Base-by-base conservation (phyloP, 2,113 vertebrate genomes). In the Oncorhynchus mykiss region DNA sequence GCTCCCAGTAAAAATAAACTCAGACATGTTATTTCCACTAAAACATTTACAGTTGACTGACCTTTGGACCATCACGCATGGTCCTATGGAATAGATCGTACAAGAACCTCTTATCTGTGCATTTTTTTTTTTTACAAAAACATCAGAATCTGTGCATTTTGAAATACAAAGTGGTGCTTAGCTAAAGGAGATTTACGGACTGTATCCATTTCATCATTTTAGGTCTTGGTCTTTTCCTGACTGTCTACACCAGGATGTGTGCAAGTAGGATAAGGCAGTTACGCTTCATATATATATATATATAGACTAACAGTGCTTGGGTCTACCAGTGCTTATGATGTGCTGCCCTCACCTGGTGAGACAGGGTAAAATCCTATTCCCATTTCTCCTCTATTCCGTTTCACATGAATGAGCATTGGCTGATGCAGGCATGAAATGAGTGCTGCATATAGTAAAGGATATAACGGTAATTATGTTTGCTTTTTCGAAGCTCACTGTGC, bases 221-320 rank as follows among this genome's bases (percentile, higher is more conserved):
- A 51, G 14, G 49, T 14, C 18, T 60, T 22, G 59, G 14, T 60
- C n/a, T 60, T 22, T 60, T 60, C 59, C 59, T 22, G 18, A 9
- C 59, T 60, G n/a, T 60, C n/a, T 62, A 72, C 39, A 83, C 48
- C 67, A 74, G 67, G 83, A 78, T 72, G 34, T 66, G 80, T 68
- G 49, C 39, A 78, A 51, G 70, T 22, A 74, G 59, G n/a, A 62
- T 62, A 24, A n/a, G 2, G n/a, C n/a, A 22, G 18, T 62, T 9
- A 62, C 0, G 59, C 9, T 62, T 62, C 59, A 62, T 24, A 22
- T 62, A 27, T 27, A 27, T 27, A 27, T 27, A 3, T 27, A n/a
- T n/a, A 45, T 45, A n/a, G n/a, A 9, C 39, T 45, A 45, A 45
- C 39, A 45, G 39, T 62, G 59, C 39, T 45, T 45, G 39, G 16